Conservation (phyloP, 2,797 vertebrate genomes). For the Myripristis murdjan region DNA sequence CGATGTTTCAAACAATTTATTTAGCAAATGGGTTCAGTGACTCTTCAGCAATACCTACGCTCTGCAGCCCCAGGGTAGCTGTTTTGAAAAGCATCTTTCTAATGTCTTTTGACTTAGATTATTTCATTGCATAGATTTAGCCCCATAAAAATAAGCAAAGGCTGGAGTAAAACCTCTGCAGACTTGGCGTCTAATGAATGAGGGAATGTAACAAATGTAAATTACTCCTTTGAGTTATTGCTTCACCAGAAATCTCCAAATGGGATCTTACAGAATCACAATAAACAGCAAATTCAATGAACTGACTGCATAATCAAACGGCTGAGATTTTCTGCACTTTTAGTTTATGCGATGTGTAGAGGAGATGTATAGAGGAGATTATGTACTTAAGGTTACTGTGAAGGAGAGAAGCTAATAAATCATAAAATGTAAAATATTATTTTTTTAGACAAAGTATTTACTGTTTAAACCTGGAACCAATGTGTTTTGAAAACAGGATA, state of each 20-base stretch:
- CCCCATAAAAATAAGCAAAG: slow-evolving; percentile 1
- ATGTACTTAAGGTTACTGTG: neutral
- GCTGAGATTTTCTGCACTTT: neutral
- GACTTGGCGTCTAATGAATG: slow-evolving; percentile 23
- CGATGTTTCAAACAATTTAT: slow-evolving; percentile 63
- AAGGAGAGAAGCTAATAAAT: neutral
- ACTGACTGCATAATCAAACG: slow-evolving; percentile 2
- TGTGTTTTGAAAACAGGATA: slow-evolving; percentile 25
- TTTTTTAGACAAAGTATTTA: slow-evolving; percentile 29
- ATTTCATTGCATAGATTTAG: neutral
- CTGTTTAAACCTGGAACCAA: too few relatives aligned
- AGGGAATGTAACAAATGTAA: slow-evolving; percentile 27
- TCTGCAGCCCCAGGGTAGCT: slow-evolving; percentile 9
- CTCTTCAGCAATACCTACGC: slow-evolving; percentile 25
- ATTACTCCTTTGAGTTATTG: slow-evolving; percentile 11
- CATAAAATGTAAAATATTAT: slow-evolving; percentile 18
- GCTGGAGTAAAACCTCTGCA: slow-evolving; percentile 2
- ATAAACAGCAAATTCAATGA: neutral
- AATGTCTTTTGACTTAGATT: slow-evolving; percentile 17
- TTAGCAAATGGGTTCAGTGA: slow-evolving; percentile 44
- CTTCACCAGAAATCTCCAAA: neutral
- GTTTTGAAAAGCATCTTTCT: slow-evolving; percentile 19
- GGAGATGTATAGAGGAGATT: too few relatives aligned
- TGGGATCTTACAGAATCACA: neutral
- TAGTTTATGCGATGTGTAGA: neutral